Evolutionary conservation across 1,140 invertebrate species (phyloP), one percentile per base, ranked within the genome.

Genomic region (Phymastichus coffea): DNA sequence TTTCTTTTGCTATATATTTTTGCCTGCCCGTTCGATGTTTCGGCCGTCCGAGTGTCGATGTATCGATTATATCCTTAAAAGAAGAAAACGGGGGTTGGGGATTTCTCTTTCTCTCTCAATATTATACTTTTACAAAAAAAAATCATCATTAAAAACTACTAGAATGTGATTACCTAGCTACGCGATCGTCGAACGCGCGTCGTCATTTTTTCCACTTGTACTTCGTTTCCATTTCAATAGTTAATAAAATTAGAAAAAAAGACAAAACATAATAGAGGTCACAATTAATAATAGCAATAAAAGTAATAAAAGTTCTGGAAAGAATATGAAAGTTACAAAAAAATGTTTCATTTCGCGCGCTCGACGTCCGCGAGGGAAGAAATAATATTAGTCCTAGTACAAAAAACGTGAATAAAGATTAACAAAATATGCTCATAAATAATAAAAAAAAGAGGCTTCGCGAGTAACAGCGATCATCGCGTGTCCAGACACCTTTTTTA

Each of bases 401-500:
- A 64, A 57, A 51, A 73, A 75, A 75, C 68, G 68, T 70, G 71
- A 75, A 74, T 73, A 71, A 75, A 71, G 73, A 70, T 75, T 74
- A 79, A 78, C 74, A 78, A 75, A 77, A 74, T 73, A 75, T 77
- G 70, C 68, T 77, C 69, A 74, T 77, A 73, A 74, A 77, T 74
- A 73, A 61, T 61, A 47, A 52, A 40, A 48, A 49, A 49, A 61
- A 70, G 69, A 77, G 66, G 66, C 68, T 72, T 72, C 70, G 69
- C 72, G 69, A 78, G 70, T 70, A 69, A 75, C 75, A 78, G 70
- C 70, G 68, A 75, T 76, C 66, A 70, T 73, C 68, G 66, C 60
- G 68, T 64, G 64, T 72, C 57, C 64, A 66, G 63, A 72, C 66
- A 67, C 56, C 64, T 61, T 41, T 60, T n/a, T n/a, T n/a, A n/a